Evolutionary conservation across 2,888 invertebrate species (phyloP), one percentile per base, ranked within the genome.

Genomic region (Dexiosoma caninum): DNA sequence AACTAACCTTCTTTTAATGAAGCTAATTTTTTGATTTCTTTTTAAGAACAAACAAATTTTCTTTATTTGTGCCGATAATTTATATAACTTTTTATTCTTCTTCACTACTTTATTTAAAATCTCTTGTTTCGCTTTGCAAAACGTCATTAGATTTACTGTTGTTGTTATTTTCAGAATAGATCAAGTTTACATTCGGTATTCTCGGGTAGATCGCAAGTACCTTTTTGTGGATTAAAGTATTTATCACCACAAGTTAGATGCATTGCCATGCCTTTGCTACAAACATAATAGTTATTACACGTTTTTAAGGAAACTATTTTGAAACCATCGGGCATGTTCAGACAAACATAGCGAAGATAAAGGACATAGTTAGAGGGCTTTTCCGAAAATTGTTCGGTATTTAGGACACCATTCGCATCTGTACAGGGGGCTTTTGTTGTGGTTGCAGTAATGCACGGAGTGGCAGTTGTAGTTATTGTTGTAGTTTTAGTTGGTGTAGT

Each of bases 171-270:
- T 37, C 12, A 1, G 10, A n/a, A 12, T 37, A 1, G 1, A 84
- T 83, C 67, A 84, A 87, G 6, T 84, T 81, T 5, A 55, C 87
- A 87, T 7, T 83, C 81, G 5, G 86, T 87, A 32, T 88, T 88
- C 72, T 87, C 84, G 5, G 88, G 88, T 66, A 86, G 81, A 84
- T 88, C 88, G 70, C 88, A 88, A 51, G 84, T 83, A 30, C 88
- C 88, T 74, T 85, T 87, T 42, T 86, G 40, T 0, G 85, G 85
- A 21, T 88, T 88, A 82, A 87, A 88, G 83, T 87, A 86, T 42
- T 85, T 85, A 1, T 77, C 16, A 12, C 88, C 88, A 66, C 88
- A 88, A 77, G 84, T 87, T 0, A 85, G 83, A 46, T 70, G 77
- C 19, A 87, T 51, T 0, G 88, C 85, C 12, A 80, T 70, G 9